These are phyloP conservation scores for Sitobion miscanthi DNA, from an alignment of 1,140 invertebrate genomes.

Conservation along the genomic window DNA sequence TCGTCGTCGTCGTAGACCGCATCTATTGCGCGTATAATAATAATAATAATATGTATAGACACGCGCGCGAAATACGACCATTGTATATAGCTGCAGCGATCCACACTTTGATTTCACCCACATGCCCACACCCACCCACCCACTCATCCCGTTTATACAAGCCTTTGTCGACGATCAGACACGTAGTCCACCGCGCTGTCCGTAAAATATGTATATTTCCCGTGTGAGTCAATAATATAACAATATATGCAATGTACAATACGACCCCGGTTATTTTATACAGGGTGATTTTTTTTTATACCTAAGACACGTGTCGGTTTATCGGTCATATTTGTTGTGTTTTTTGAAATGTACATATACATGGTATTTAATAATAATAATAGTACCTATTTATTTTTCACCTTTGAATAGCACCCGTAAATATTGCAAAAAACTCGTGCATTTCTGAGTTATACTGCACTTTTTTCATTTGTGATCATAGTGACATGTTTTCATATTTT, in stretches of 20 bases:
- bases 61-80: not conserved
- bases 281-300: not conserved
- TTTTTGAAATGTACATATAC: not conserved
- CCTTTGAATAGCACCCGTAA: not conserved
- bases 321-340: not conserved
- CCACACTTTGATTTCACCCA: no score
- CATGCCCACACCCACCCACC: no score
- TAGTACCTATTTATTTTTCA: not conserved
- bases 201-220: not conserved
- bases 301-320: not conserved
- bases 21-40: not conserved
- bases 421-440: not conserved
- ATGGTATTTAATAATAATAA: no score
- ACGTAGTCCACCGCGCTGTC: not conserved
- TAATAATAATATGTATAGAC: not conserved
- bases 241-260: no score
- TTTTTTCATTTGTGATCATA: not conserved
- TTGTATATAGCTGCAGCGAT: not conserved
- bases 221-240: not conserved
- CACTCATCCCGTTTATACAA: no score
- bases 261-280: not conserved
- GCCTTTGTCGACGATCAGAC: not conserved
- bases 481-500: not conserved
- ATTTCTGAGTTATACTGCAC: no score
- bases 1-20: not conserved